Evolutionary conservation across 1,140 invertebrate species (phyloP), one percentile per base, ranked within the genome.

Genomic region (Mylabris phalerata): DNA sequence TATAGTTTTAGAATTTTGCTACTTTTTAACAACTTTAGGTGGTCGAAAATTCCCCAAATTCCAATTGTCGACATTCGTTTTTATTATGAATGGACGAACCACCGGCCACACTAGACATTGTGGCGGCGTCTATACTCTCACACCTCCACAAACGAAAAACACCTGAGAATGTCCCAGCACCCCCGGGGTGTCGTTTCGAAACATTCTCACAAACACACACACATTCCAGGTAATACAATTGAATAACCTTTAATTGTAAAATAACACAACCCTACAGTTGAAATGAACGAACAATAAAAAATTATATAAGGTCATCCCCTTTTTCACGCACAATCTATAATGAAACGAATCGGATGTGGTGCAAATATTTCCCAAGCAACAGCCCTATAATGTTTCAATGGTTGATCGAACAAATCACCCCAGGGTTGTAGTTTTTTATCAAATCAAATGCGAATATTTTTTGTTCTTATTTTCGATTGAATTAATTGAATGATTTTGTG

Each of bases 121-220:
- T 38, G 11, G n/a, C 55, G 55, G 55, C 55, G 45, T 43, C 45
- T 43, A 19, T 40, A 44, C 43, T 26, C 32, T 48, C 43, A 24
- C 43, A 4, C 7, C 32, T 7, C 4, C 19, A 11, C 55, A 51
- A 51, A n/a, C 40, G 48, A 32, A 32, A 32, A 61, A 66, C 64
- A 66, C 64, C 64, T 66, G 64, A 66, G 64, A 66, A 66, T 66
- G 64, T 63, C 61, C 57, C 49, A 55, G 62, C 62, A 62, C 59
- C 51, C 64, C 64, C 59, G 57, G 32, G 32, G 32, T 32, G 32
- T 32, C 7, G 32, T 32, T 32, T 32, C 32, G 32, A 32, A 32
- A 19, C 4, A 32, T 32, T 32, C 32, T 32, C 32, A 32, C 32
- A 32, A 4, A 32, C 32, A 32, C 7, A 32, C 32, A 7, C 4